Base-by-base conservation (phyloP, 2,888 invertebrate genomes). In the Melikaiella ostensackeni region DNA sequence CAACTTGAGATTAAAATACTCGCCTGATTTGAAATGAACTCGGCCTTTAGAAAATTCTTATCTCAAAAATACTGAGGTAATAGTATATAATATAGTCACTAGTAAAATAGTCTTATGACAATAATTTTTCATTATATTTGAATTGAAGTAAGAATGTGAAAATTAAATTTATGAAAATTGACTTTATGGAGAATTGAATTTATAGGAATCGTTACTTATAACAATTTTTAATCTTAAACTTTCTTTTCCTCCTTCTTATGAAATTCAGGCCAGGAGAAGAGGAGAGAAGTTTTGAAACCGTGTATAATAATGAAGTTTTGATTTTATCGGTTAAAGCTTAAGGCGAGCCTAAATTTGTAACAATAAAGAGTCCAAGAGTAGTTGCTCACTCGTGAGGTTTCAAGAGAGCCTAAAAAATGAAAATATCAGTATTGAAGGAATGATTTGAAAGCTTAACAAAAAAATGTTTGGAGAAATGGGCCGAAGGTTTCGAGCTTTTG, bases 241-340 rank as follows among this genome's bases (percentile, higher is more conserved):
- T 70, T 70, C 70, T 70, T 70, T 70, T 55, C 70, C 70, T 70
- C 70, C 70, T 70, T 70, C 70, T 70, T 33, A 70, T 70, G 13
- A 70, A 70, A 33, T 70, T 70, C n/a, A 50, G 66, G 50, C 27
- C 66, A 42, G 66, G 30, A 64, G 50, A 70, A 70, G 50, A 70
- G 50, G 11, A 59, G 27, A 1, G 1, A 59, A 13, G 59, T 59
- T 27, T 21, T 59, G 27, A 46, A 30, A 70, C 30, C 50, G 30
- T 50, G 30, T 70, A 46, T 7, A 50, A 70, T 70, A 70, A 50
- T 55, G 70, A 21, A 70, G 30, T 70, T 70, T 70, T 50, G 2
- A 46, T 70, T 70, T 59, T 16, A 59, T 27, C 24, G 16, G 27
- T 16, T 59, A 59, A 59, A 27, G 70, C 50, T 27, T 50, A 30